Evolutionary conservation across 2,113 vertebrate genomes (phyloP), one percentile per base, ranked within the genome.

Genomic region (Hyla sarda): DNA sequence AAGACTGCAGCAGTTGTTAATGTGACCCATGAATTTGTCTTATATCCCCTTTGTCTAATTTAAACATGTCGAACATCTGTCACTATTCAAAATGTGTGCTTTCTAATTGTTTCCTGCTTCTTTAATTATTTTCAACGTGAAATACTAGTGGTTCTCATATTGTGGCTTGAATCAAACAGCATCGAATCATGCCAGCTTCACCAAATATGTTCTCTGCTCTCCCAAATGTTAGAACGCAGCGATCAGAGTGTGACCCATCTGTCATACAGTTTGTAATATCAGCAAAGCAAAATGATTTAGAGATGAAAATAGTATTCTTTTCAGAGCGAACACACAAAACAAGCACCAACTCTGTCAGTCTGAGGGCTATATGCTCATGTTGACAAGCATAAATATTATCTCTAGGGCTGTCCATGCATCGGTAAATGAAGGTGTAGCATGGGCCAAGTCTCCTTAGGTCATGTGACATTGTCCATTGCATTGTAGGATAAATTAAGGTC

Each of bases 221-320:
- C 95, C 94, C 95, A 95, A 95, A 95, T 95, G 95, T 94, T 95
- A 95, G 92, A 95, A 92, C 94, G 93, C 92, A 89, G 90, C 92
- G 93, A 95, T 95, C 94, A 95, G 94, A 91, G 94, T 93, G 95
- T 95, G 95, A 95, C 95, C 95, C 95, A 95, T 95, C 95, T 95
- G 95, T 95, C 95, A 95, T 94, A 94, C 93, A 94, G 92, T 93
- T 95, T 94, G 93, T 92, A 90, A 90, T 95, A 94, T 91, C 93
- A 92, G 92, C 91, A 91, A 86, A 92, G 90, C 89, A 93, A 91
- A 93, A 93, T 92, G 90, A 92, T 90, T 92, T 90, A 89, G 93
- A 93, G 93, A 87, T 90, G 89, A 93, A 93, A 94, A 93, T 94
- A 93, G 91, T 90, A 90, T 90, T 92, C 90, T 88, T 88, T 90